Percentiles rank a stretch among this genome's conserved stretches.
These are phyloP conservation scores for Agrenia bidenticulata DNA, from an alignment of 2,888 invertebrate genomes.

Conservation along the genomic window DNA sequence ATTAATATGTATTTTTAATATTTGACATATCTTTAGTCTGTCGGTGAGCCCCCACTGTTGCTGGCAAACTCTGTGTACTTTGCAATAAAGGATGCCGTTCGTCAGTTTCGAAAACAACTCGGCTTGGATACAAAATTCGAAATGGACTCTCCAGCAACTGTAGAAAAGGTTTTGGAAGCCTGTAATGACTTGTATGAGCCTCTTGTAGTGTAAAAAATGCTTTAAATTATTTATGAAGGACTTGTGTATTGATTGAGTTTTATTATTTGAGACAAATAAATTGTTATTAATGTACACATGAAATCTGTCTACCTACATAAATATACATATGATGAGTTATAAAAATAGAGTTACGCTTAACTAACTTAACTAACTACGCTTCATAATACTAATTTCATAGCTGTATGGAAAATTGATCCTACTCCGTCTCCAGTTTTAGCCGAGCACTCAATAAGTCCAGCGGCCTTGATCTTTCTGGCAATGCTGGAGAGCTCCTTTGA, in stretches of 20 bases:
- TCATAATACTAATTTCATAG: slow-evolving; percentile 13
- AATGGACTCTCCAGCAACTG: slow-evolving; percentile 39
- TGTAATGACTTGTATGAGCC: slow-evolving; percentile 28
- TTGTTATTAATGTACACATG: too few relatives aligned
- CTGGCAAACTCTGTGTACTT: slow-evolving; percentile 34
- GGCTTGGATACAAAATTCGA: slow-evolving; percentile 30
- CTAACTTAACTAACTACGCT: too few relatives aligned
- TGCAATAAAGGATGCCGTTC: slow-evolving; percentile 35
- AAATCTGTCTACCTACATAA: too few relatives aligned
- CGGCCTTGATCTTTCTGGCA: slow-evolving; percentile 17
- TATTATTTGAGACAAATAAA: too few relatives aligned
- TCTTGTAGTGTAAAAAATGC: slow-evolving; percentile 1
- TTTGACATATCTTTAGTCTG: slow-evolving; percentile 21
- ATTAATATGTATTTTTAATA: neutral
- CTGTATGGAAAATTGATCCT: slow-evolving; percentile 15
- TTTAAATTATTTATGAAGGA: neutral
- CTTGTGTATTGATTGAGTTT: neutral
- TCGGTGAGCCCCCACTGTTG: slow-evolving; percentile 31
- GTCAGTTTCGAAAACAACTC: slow-evolving; percentile 30
- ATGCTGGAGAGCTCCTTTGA: slow-evolving; percentile 4
- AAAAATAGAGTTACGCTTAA: too few relatives aligned
- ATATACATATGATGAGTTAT: too few relatives aligned
- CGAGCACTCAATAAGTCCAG: slow-evolving; percentile 17
- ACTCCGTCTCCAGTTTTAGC: slow-evolving; percentile 24
- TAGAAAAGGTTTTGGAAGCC: slow-evolving; percentile 32